These are phyloP conservation scores for Teleogryllus occipitalis DNA, from an alignment of 1,140 invertebrate genomes.

Conservation along the genomic window DNA sequence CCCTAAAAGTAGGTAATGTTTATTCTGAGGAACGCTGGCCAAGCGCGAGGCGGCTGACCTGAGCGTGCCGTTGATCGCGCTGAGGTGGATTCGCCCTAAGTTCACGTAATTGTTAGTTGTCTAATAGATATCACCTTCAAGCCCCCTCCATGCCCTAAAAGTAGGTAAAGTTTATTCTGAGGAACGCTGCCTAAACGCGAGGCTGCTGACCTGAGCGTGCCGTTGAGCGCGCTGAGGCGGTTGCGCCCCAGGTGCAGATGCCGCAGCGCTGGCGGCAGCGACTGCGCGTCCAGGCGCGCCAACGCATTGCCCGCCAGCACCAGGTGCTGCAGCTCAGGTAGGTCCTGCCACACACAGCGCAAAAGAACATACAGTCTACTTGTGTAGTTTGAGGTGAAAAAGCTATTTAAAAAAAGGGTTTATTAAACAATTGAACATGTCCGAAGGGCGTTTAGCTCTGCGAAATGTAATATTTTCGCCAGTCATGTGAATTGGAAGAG, in stretches of 20 bases:
- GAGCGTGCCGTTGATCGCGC: slow-evolving; percentile 61
- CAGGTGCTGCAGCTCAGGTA: slow-evolving; percentile 56
- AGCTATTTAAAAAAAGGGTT: no score
- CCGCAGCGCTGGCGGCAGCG: slow-evolving; percentile 52
- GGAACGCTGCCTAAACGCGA: no score
- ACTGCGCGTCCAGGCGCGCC: slow-evolving; percentile 52
- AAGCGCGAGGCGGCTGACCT: slow-evolving; percentile 33
- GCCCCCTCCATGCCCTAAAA: no score
- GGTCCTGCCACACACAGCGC: slow-evolving; percentile 40
- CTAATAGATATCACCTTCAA: no score
- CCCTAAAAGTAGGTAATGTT: no score
- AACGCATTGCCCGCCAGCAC: slow-evolving; percentile 63
- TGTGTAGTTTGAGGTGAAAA: not conserved
- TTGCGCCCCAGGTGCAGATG: slow-evolving; percentile 65
- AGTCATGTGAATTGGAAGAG: no score
- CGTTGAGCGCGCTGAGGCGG: slow-evolving; percentile 59
- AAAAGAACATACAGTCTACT: not conserved
- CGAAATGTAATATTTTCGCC: no score
- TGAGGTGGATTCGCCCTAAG: slow-evolving; percentile 60
- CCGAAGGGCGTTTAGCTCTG: no score
- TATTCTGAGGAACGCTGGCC: not conserved
- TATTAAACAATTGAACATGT: no score
- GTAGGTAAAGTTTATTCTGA: not conserved
- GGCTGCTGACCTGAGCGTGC: slow-evolving; percentile 48
- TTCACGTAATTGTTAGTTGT: no score